Evolutionary conservation across 1,140 invertebrate species (phyloP).

Genomic region (Drosophila prosaltans): DNA sequence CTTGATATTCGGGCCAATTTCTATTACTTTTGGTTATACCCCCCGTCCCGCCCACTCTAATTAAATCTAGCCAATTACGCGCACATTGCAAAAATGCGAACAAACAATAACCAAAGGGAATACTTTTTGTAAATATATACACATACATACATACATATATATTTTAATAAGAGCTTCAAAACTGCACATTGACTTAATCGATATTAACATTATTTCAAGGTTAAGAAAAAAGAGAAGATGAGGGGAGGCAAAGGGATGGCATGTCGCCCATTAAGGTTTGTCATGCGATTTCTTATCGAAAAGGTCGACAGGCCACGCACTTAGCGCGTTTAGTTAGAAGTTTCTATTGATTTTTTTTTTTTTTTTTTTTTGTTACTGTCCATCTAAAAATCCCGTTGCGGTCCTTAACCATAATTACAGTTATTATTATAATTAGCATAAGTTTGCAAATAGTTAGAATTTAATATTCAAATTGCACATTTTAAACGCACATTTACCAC

Average conservation of each 20-base stretch:
- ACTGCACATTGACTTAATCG: constrained; percentile 54
- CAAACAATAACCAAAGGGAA: constrained; percentile 11
- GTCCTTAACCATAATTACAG: constrained; percentile 20
- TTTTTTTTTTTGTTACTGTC: too few species aligned
- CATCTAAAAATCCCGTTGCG: not conserved
- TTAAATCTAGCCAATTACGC: constrained; percentile 59
- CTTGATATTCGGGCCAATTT: constrained; percentile 49
- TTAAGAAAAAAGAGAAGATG: constrained; percentile 39
- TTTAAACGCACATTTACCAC: constrained; percentile 27
- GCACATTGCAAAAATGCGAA: constrained; percentile 29
- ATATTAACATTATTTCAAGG: constrained; percentile 59
- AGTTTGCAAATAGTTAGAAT: constrained; percentile 46
- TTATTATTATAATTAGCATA: constrained; percentile 57
- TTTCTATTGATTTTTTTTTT: constrained; percentile 41
- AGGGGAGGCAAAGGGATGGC: constrained; percentile 24
- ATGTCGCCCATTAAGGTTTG: constrained; percentile 35
- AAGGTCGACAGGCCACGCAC: constrained; percentile 43
- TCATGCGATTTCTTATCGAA: constrained; percentile 31
- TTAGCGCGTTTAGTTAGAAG: constrained; percentile 52
- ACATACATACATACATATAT: too few species aligned
- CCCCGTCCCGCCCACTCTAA: constrained; percentile 21
- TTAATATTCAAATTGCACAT: constrained; percentile 54
- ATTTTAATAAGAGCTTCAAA: constrained; percentile 19
- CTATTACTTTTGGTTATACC: constrained; percentile 20
- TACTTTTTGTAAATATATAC: too few species aligned